phyloP scores from a whole-genome alignment of 2,797 vertebrate species.

The Scomberomorus guttatus region DNA sequence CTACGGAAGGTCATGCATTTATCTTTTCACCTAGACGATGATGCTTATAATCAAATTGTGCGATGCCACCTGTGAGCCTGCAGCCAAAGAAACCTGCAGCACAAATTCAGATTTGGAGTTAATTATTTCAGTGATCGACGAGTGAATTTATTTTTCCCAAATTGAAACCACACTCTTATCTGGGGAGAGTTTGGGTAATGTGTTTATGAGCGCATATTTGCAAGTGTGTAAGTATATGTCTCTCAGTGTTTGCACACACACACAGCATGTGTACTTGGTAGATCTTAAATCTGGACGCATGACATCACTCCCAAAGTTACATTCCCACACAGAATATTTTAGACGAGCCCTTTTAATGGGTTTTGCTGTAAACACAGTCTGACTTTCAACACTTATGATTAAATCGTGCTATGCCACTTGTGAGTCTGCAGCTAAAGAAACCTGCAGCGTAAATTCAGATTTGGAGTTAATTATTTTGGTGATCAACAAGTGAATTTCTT shows the following conservation, averaged over 20 bases:
- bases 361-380: slow-evolving; percentile 61
- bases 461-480: slow-evolving; percentile 46
- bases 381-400: slow-evolving; percentile 55
- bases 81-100: slow-evolving; percentile 14
- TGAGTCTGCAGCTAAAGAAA: slow-evolving; percentile 13
- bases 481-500: slow-evolving; percentile 39
- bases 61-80: slow-evolving; percentile 33
- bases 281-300: slow-evolving; percentile 43
- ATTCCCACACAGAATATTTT: slow-evolving; percentile 56
- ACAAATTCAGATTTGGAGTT: slow-evolving; percentile 38
- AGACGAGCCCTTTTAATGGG: slow-evolving; percentile 58
- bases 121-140: slow-evolving; percentile 44
- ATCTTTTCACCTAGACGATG: slow-evolving; percentile 33
- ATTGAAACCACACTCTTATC: slow-evolving; percentile 55
- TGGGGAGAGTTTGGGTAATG: slow-evolving; percentile 22
- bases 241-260: slow-evolving; percentile 54
- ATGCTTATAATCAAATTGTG: slow-evolving; percentile 16
- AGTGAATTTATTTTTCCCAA: slow-evolving; percentile 40
- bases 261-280: slow-evolving; percentile 29
- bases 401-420: slow-evolving; percentile 35
- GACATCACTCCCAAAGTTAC: slow-evolving; percentile 46
- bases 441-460: slow-evolving; percentile 29
- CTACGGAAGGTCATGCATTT: slow-evolving; percentile 53
- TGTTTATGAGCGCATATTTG: slow-evolving; percentile 35
- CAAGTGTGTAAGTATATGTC: slow-evolving; percentile 16